These are phyloP conservation scores for Macroglossus sobrinus DNA, from an alignment of 2,113 vertebrate species.

Conservation along the genomic window DNA sequence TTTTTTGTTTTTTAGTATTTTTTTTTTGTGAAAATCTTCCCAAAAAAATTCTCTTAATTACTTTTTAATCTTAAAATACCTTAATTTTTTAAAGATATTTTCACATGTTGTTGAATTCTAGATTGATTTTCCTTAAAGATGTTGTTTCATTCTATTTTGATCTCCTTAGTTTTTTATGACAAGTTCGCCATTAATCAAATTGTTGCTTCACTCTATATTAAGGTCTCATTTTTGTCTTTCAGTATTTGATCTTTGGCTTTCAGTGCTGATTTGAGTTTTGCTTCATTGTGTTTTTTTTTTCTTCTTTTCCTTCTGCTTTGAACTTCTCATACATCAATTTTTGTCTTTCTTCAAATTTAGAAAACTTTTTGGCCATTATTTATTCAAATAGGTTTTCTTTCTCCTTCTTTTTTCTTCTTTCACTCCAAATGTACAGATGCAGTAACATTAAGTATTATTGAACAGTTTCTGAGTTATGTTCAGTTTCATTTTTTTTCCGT, in stretches of 20 bases:
- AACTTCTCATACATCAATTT: neutral
- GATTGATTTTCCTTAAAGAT: neutral
- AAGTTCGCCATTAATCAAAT: neutral
- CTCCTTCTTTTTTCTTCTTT: neutral
- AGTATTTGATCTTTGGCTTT: neutral
- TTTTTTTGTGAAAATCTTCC: neutral
- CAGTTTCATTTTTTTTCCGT: neutral
- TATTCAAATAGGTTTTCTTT: neutral
- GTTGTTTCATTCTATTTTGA: neutral
- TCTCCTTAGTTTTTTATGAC: neutral
- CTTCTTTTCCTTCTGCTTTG: neutral
- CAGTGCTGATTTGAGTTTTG: neutral
- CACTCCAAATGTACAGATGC: neutral
- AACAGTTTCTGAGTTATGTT: neutral
- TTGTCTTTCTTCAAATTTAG: neutral
- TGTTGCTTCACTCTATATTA: neutral
- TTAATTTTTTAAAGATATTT: neutral
- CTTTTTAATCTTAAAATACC: neutral
- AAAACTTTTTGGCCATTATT: neutral
- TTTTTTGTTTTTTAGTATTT: neutral
- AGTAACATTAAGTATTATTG: neutral
- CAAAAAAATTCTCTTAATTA: neutral
- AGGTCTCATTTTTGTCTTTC: neutral
- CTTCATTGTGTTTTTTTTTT: neutral
- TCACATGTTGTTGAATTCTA: neutral